Percentiles rank a stretch among this genome's conserved stretches.
phyloP scores from a whole-genome alignment of 2,113 vertebrate species.

The Strix aluco region DNA sequence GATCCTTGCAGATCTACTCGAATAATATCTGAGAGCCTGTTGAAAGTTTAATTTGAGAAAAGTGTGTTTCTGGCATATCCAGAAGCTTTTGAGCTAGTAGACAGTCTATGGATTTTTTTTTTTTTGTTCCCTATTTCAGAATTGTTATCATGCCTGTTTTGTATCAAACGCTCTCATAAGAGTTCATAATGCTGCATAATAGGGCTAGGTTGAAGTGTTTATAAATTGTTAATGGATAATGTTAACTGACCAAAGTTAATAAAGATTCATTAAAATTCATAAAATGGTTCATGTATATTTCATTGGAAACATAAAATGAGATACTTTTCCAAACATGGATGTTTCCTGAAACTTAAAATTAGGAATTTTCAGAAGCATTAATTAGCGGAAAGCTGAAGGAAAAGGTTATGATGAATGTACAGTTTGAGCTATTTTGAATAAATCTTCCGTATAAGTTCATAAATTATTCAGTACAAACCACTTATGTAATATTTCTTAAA shows the following conservation, averaged over 20 bases:
- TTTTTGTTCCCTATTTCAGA: not conserved
- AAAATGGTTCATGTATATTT: conserved; percentile 35
- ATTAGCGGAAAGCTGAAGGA: conserved; percentile 37
- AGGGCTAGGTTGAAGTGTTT: conserved; percentile 17
- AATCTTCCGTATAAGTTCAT: conserved; percentile 22
- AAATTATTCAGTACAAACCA: conserved; percentile 58
- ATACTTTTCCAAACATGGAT: conserved; percentile 24
- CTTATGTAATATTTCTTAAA: conserved; percentile 60
- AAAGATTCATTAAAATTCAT: conserved; percentile 66
- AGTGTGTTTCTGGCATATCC: conserved; percentile 18
- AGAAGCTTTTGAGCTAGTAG: not conserved
- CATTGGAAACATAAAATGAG: conserved; percentile 25
- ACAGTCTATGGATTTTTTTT: not conserved
- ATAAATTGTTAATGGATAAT: conserved; percentile 48
- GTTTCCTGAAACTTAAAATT: conserved; percentile 42
- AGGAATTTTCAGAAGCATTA: conserved; percentile 18
- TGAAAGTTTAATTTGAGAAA: conserved; percentile 67
- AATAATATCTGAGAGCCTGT: not conserved
- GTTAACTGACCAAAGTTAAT: conserved; percentile 54
- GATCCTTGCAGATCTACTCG: not conserved
- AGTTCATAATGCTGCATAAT: conserved; percentile 50
- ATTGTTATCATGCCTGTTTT: not conserved
- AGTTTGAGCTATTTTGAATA: conserved; percentile 16
- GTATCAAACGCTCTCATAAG: conserved; percentile 13
- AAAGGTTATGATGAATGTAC: not conserved